Evolutionary conservation across 2,888 invertebrate species (phyloP).

Genomic region (Yponomeuta malinellus): DNA sequence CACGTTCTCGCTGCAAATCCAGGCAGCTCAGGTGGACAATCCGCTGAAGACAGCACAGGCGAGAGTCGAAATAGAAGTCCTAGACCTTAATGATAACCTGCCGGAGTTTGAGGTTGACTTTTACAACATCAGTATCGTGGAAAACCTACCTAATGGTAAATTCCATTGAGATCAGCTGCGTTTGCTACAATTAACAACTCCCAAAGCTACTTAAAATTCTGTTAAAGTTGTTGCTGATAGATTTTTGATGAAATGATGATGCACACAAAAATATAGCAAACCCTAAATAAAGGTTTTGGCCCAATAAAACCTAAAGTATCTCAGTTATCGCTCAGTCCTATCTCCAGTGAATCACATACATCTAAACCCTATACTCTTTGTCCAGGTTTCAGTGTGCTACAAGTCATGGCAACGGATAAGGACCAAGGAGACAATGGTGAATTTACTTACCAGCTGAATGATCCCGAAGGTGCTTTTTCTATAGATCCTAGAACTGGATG

Average conservation of each 20-base stretch:
- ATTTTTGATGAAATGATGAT: too few relatives aligned
- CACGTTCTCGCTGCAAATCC: constrained; percentile 85
- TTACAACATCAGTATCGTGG: constrained; percentile 94
- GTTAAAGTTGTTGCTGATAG: too few relatives aligned
- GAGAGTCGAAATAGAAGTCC: constrained; percentile 81
- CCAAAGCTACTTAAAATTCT: too few relatives aligned
- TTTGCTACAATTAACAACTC: too few relatives aligned
- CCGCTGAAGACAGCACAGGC: constrained; percentile 84
- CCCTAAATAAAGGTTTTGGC: too few relatives aligned
- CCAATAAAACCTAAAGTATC: too few relatives aligned
- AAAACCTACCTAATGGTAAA: constrained; percentile 89
- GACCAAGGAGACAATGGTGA: constrained; percentile 92
- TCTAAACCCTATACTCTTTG: too few relatives aligned
- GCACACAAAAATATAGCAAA: too few relatives aligned
- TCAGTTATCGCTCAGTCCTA: too few relatives aligned
- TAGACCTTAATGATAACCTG: constrained; percentile 88
- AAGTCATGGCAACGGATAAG: constrained; percentile 85
- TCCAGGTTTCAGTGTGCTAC: constrained; percentile 66
- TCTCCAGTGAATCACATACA: too few relatives aligned
- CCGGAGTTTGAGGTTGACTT: constrained; percentile 92
- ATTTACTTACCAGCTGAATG: constrained; percentile 86
- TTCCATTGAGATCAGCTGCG: neutral
- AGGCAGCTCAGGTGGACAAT: constrained; percentile 87
- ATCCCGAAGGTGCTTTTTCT: constrained; percentile 84
- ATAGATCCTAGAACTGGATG: constrained; percentile 88